Conservation (phyloP, 2,797 vertebrate genomes). For the Thripadectes ignobilis region DNA sequence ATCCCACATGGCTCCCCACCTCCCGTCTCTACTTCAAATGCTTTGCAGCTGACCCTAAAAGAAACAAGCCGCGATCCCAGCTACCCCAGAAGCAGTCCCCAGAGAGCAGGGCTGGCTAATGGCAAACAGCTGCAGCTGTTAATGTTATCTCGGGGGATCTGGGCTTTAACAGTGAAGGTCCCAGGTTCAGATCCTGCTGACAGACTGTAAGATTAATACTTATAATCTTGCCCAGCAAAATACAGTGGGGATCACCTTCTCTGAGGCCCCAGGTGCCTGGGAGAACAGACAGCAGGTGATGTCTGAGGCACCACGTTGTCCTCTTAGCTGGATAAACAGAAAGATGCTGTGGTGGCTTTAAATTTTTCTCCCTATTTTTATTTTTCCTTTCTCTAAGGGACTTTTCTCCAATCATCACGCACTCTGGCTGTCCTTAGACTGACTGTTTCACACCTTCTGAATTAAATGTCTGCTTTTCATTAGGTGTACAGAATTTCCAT, state of each 20-base stretch:
- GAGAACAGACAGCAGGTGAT: background rate
- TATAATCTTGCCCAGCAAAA: slow-evolving; percentile 9
- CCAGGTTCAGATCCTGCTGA: slow-evolving; percentile 9
- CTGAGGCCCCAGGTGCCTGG: background rate
- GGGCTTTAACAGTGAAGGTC: background rate
- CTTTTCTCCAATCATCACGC: background rate
- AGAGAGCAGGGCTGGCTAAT: slow-evolving; percentile 4
- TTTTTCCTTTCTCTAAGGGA: background rate
- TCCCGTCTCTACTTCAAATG: background rate
- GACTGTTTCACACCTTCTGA: background rate
- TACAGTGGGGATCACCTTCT: background rate
- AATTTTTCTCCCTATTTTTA: background rate
- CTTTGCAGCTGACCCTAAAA: background rate
- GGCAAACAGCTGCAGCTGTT: slow-evolving; percentile 42
- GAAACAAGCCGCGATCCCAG: background rate
- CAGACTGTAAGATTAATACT: slow-evolving; percentile 27
- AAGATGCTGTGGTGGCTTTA: background rate
- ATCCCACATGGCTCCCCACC: background rate
- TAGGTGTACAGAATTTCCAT: background rate
- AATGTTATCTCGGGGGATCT: background rate
- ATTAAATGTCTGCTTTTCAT: background rate
- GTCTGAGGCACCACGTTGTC: background rate
- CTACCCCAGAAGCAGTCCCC: background rate
- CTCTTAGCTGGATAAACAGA: background rate
- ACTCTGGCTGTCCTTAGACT: background rate